Percentiles rank a stretch among this genome's conserved stretches.
These are phyloP conservation scores for Acanthis flammea DNA, from an alignment of 2,797 vertebrate genomes.

Conservation along the genomic window DNA sequence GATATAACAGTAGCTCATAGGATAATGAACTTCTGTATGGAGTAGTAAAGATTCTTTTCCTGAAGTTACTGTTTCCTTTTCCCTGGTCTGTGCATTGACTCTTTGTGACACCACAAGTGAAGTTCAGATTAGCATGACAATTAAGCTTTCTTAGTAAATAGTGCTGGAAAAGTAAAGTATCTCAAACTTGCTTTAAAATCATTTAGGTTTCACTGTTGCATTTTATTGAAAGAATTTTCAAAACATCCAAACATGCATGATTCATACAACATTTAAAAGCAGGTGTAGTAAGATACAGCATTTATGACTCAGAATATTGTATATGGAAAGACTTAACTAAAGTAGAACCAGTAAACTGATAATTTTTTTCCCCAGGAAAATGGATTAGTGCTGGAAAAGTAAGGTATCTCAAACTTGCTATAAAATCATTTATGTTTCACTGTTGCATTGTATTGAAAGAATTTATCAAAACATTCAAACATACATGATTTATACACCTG, in stretches of 20 bases:
- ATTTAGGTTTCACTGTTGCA: neutral
- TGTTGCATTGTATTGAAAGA: constrained; percentile 21
- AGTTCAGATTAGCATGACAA: neutral
- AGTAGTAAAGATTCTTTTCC: neutral
- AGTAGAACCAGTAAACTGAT: neutral
- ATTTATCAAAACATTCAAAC: neutral
- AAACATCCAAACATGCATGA: neutral
- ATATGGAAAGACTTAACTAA: neutral
- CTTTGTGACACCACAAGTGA: neutral
- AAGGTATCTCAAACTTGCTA: neutral
- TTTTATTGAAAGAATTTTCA: constrained; percentile 33
- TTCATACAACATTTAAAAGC: neutral
- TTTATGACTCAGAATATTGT: neutral
- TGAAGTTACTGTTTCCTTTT: neutral
- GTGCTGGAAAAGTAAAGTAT: neutral
- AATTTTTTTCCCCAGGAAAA: neutral
- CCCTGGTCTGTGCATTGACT: neutral
- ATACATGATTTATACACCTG: neutral
- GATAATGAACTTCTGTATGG: neutral
- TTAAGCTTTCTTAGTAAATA: neutral
- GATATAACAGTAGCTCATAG: neutral
- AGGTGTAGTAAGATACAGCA: neutral
- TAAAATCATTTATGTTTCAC: neutral
- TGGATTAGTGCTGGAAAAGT: neutral
- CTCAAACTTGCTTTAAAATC: neutral